A percentile compares a stretch with the other conserved stretches of the same genome.
These are phyloP conservation scores for Gopherus flavomarginatus DNA, from an alignment of 2,113 vertebrate species.

Conservation along the genomic window DNA sequence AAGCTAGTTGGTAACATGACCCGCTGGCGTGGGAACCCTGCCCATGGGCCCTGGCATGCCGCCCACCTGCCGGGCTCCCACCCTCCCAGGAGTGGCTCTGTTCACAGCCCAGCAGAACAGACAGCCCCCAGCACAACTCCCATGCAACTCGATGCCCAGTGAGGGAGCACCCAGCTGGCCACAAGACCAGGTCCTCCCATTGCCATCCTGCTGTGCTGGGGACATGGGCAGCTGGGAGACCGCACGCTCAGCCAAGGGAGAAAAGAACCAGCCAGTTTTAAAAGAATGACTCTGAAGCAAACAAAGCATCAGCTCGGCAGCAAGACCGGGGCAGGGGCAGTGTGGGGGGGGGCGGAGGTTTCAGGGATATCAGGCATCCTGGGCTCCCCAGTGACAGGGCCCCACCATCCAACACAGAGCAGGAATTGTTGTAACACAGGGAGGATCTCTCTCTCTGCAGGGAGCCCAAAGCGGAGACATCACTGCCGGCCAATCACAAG, in stretches of 20 bases:
- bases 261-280: not conserved
- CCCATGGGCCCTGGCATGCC: not conserved
- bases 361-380: not conserved
- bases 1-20: not conserved
- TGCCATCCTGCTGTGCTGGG: accelerated
- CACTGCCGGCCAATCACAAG: not conserved
- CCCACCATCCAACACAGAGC: not conserved
- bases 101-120: not conserved
- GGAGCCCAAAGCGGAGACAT: not conserved
- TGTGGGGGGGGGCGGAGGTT: not conserved
- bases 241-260: not conserved
- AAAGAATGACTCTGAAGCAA: too few relatives aligned
- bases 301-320: too few relatives aligned
- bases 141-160: not conserved
- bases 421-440: not conserved
- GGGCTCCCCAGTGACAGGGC: not conserved
- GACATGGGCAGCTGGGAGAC: not conserved
- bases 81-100: not conserved
- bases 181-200: not conserved
- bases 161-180: not conserved
- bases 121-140: not conserved
- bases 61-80: not conserved
- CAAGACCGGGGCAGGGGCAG: too few relatives aligned
- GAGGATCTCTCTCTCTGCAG: too few relatives aligned
- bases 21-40: not conserved